Evolutionary conservation across 2,797 vertebrate species (phyloP).

Genomic region (Thaleichthys pacificus): DNA sequence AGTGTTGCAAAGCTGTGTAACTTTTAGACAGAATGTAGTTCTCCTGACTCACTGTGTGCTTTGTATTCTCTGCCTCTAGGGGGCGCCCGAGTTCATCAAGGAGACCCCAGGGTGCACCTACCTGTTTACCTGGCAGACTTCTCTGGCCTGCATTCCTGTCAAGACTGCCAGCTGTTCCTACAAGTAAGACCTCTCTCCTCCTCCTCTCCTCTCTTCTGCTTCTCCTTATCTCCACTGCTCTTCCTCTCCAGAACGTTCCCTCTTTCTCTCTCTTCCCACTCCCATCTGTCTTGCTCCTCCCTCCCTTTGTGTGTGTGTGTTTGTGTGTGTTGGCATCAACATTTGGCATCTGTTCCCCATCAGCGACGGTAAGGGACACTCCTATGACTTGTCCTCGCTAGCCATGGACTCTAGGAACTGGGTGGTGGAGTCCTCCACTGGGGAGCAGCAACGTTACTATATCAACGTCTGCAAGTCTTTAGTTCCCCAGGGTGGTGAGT

Average conservation of each 20-base stretch:
- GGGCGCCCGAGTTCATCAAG: slow-evolving; percentile 82
- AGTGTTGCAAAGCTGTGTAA: no score
- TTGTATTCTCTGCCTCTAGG: slow-evolving; percentile 47
- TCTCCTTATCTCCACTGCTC: background rate
- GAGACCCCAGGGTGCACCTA: slow-evolving; percentile 94
- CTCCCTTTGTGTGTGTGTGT: background rate
- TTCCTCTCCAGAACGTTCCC: background rate
- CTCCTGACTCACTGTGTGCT: background rate
- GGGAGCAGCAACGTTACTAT: slow-evolving; percentile 74
- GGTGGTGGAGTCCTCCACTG: slow-evolving; percentile 73
- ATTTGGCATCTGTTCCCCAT: slow-evolving; percentile 7
- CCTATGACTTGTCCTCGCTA: slow-evolving; percentile 89
- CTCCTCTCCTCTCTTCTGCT: background rate
- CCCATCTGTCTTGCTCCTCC: background rate
- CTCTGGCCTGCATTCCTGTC: slow-evolving; percentile 85
- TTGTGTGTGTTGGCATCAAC: background rate
- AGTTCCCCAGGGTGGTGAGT: slow-evolving; percentile 79
- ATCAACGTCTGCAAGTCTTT: slow-evolving; percentile 94
- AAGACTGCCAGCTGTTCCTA: slow-evolving; percentile 87
- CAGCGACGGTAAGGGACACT: slow-evolving; percentile 83
- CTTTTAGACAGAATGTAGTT: background rate
- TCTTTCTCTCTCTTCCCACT: background rate
- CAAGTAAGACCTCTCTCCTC: slow-evolving; percentile 76
- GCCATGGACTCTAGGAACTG: slow-evolving; percentile 84
- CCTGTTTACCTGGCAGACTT: slow-evolving; percentile 89